Percentiles rank a stretch among this genome's conserved stretches.
Conservation (phyloP, 1,140 invertebrate genomes). For the Psix sp. region DNA sequence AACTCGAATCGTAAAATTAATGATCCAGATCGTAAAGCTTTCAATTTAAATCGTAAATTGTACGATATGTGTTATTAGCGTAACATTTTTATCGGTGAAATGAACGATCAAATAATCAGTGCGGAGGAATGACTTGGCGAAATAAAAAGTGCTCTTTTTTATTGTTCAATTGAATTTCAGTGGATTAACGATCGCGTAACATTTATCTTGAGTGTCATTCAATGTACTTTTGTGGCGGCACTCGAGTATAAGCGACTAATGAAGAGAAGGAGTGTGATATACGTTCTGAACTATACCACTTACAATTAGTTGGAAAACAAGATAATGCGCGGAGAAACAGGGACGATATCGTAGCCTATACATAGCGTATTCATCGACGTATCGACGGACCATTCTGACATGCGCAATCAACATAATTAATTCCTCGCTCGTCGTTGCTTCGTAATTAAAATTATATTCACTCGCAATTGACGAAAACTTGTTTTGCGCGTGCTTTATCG, state of each 20-base stretch:
- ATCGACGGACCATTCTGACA: slow-evolving; percentile 46
- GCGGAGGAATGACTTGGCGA: slow-evolving; percentile 9
- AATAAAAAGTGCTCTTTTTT: slow-evolving; percentile 9
- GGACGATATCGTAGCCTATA: slow-evolving; percentile 46
- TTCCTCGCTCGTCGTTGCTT: slow-evolving; percentile 66
- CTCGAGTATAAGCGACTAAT: slow-evolving; percentile 49
- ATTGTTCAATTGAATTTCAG: slow-evolving; percentile 20
- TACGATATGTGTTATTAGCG: not conserved
- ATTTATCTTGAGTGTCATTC: slow-evolving; percentile 37
- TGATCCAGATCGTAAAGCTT: no score
- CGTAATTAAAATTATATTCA: slow-evolving; percentile 75
- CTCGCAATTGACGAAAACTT: slow-evolving; percentile 73
- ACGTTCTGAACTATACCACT: slow-evolving; percentile 67
- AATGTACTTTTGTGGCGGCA: slow-evolving; percentile 28
- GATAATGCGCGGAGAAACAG: slow-evolving; percentile 67
- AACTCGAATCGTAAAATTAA: no score
- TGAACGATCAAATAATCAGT: slow-evolving; percentile 6
- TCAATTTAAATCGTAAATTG: slow-evolving; percentile 1
- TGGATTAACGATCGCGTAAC: slow-evolving; percentile 37
- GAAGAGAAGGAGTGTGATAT: slow-evolving; percentile 51
- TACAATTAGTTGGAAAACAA: slow-evolving; percentile 75
- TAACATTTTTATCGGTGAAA: not conserved
- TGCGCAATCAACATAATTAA: slow-evolving; percentile 74
- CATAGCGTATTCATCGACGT: slow-evolving; percentile 32
- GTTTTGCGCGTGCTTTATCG: slow-evolving; percentile 69